These are phyloP conservation scores for Venusia cambrica DNA, from an alignment of 2,888 invertebrate genomes.

Conservation along the genomic window DNA sequence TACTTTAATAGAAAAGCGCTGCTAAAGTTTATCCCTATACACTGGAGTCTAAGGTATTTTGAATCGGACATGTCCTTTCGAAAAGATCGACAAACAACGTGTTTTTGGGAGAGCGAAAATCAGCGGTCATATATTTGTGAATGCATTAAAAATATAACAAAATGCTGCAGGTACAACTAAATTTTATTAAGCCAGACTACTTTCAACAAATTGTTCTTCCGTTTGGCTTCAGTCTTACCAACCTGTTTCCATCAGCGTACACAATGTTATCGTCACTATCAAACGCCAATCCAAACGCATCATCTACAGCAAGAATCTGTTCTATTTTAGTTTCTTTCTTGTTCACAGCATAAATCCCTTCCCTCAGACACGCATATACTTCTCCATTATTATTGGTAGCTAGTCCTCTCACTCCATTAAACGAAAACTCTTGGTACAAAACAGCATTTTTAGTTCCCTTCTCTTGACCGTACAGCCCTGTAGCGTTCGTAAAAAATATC, in stretches of 20 bases:
- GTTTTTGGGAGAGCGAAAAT: too few relatives aligned
- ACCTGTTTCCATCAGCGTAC: conserved; percentile 47
- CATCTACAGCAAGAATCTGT: conserved; percentile 43
- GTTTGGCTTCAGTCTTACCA: conserved; percentile 43
- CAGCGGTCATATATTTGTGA: too few relatives aligned
- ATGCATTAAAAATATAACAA: conserved; percentile 1
- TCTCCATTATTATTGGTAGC: conserved; percentile 48
- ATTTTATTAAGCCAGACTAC: conserved; percentile 8
- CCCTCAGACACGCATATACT: conserved; percentile 45
- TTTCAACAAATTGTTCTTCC: conserved; percentile 37
- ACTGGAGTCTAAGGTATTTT: too few relatives aligned
- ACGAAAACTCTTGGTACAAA: conserved; percentile 33
- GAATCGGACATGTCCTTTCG: too few relatives aligned
- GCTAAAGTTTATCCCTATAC: too few relatives aligned
- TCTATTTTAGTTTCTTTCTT: conserved; percentile 38
- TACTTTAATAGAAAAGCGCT: too few relatives aligned
- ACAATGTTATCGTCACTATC: conserved; percentile 59
- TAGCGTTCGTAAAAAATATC: conserved; percentile 54
- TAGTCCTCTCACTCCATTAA: conserved; percentile 45
- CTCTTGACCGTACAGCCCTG: conserved; percentile 54
- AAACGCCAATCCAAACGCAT: conserved; percentile 60
- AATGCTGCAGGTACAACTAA: background rate
- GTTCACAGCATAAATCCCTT: conserved; percentile 52
- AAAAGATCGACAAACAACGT: too few relatives aligned
- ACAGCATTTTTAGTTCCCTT: conserved; percentile 50